phyloP scores from a whole-genome alignment of 2,113 vertebrate genomes.

The Mastomys natalensis region DNA sequence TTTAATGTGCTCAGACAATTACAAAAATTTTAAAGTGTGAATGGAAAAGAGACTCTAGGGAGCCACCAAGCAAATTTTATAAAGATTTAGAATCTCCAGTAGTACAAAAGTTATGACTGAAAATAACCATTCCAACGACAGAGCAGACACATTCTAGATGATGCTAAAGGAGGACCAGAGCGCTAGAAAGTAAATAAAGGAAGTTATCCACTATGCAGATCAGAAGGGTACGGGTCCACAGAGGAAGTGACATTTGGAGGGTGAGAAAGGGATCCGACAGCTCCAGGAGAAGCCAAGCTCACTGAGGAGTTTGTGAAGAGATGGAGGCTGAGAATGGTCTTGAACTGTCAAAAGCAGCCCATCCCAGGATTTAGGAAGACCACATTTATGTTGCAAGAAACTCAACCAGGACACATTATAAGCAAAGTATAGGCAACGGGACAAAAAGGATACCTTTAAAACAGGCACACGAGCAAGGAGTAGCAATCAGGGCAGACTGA shows the following conservation, averaged over 20 bases:
- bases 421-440: neutral
- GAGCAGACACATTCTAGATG: slow-evolving; percentile 22
- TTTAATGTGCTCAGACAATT: neutral
- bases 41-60: neutral
- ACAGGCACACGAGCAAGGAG: neutral
- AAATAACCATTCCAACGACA: neutral
- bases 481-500: neutral
- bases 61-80: slow-evolving; percentile 1
- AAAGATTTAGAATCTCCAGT: slow-evolving; percentile 38
- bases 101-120: neutral
- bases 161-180: neutral
- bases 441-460: neutral
- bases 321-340: neutral
- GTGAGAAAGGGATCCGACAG: neutral
- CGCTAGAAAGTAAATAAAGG: neutral
- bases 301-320: neutral
- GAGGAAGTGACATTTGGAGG: neutral
- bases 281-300: neutral
- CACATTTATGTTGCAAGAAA: neutral
- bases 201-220: neutral
- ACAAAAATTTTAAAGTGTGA: slow-evolving; percentile 12
- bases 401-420: neutral
- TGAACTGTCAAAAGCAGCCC: neutral
- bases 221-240: neutral
- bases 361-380: neutral